Base-by-base conservation (phyloP, 2,113 vertebrate genomes). In the Thermophis baileyi region DNA sequence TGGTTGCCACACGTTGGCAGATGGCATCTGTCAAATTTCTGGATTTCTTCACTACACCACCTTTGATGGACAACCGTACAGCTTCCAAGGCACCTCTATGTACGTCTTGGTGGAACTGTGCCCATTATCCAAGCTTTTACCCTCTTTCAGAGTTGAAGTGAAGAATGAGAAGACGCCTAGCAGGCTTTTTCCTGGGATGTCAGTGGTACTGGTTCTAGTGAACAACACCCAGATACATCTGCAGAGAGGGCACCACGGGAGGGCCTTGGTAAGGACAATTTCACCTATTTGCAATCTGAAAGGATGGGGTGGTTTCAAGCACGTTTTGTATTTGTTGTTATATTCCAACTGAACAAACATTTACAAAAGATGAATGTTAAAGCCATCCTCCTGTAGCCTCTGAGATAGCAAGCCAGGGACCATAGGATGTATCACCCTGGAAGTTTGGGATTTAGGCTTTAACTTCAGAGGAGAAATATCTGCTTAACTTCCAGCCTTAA, bases 121-220 rank as follows among this genome's bases (percentile, higher is more conserved):
- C 24, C 54, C 5, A 7, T 44, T 81, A 12, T 89, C 69, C 0
- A 7, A 40, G 30, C 49, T 55, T 5, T 18, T 87, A 25, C 1
- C 88, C 2, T 86, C 35, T 81, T 95, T 93, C 92, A 94, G 91
- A 54, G 91, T 94, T 44, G 93, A 95, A 51, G 40, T 91, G 55
- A 89, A 49, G 85, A 96, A 93, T 27, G 60, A 93, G 87, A 93
- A 91, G 47, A 44, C 88, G 94, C 16, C 40, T 1, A 94, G 93
- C 0, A 10, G 27, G 1, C 6, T 90, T 20, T 92, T 95, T 10
- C 96, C 97, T 14, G 46, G 96, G 12, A 95, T 96, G 25, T 95
- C 96, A 7, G 95, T 97, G 27, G 96, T 97, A 3, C 96, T 95
- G 63, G 91, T 98, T 9, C 92, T 93, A 86, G 93, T 97, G 18